Conservation (phyloP, 2,797 vertebrate genomes). For the Podarcis lilfordi region DNA sequence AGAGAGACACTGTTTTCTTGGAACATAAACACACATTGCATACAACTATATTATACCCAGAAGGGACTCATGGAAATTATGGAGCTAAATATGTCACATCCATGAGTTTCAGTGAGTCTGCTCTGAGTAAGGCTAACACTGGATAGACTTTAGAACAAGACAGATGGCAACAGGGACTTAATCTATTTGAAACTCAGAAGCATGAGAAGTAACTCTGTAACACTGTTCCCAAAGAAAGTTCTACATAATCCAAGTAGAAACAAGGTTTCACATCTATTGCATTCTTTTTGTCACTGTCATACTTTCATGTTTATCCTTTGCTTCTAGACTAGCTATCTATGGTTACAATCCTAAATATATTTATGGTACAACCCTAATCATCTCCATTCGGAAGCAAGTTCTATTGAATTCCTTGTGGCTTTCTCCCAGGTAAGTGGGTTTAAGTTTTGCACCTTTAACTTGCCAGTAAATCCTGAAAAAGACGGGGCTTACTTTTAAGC, state of each 20-base stretch:
- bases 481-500: no score
- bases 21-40: background rate
- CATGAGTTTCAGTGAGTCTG: no score
- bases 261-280: fast-evolving
- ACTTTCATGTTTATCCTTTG: background rate
- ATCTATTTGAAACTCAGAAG: background rate
- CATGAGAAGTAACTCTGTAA: background rate
- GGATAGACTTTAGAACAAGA: background rate
- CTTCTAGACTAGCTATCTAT: background rate
- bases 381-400: no score
- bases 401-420: no score
- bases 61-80: background rate
- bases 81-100: background rate
- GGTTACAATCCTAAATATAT: background rate
- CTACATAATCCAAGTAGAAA: background rate
- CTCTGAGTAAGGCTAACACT: no score
- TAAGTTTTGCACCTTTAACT: no score
- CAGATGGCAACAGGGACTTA: background rate
- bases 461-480: no score
- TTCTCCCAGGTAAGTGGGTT: no score
- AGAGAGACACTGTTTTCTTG: background rate
- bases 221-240: background rate
- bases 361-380: background rate
- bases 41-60: background rate
- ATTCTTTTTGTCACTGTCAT: background rate